A percentile compares a stretch with the other conserved stretches of the same genome.
Evolutionary conservation across 2,797 vertebrate genomes (phyloP).

Genomic region (Hylomyscus alleni): DNA sequence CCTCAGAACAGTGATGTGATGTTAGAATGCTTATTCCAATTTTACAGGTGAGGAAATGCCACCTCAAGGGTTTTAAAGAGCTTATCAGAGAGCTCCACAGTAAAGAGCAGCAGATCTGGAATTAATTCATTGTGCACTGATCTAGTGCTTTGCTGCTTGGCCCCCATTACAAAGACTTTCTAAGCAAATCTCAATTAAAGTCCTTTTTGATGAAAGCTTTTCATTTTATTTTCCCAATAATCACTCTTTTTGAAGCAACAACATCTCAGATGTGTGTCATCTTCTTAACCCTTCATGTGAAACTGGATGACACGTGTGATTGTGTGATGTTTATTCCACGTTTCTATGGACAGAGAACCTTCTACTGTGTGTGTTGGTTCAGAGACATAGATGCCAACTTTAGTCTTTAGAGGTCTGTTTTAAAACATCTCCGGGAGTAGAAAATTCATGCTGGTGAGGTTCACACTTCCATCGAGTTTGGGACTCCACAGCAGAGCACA

Average conservation of each 20-base stretch:
- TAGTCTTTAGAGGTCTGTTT: conserved; percentile 23
- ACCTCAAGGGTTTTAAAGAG: conserved; percentile 30
- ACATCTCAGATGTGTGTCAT: neutral
- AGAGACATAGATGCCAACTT: conserved; percentile 4
- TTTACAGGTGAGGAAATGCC: neutral
- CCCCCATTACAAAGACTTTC: neutral
- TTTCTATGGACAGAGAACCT: neutral
- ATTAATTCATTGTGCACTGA: neutral
- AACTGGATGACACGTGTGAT: neutral
- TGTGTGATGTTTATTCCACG: neutral
- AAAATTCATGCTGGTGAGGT: conserved; percentile 48
- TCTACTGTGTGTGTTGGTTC: neutral
- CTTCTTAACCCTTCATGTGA: neutral
- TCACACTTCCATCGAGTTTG: neutral
- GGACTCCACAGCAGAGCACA: neutral
- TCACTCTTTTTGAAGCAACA: neutral
- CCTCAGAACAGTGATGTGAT: neutral
- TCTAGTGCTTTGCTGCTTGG: neutral
- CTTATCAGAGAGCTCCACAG: neutral
- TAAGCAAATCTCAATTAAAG: conserved; percentile 25
- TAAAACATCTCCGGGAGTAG: neutral
- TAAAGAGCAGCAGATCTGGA: neutral
- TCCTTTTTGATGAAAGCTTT: neutral
- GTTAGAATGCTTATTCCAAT: neutral
- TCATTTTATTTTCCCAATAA: conserved; percentile 14